A percentile compares a stretch with the other conserved stretches of the same genome.
These are phyloP conservation scores for Puffinus mauretanicus DNA, from an alignment of 2,113 vertebrate genomes.

Conservation along the genomic window DNA sequence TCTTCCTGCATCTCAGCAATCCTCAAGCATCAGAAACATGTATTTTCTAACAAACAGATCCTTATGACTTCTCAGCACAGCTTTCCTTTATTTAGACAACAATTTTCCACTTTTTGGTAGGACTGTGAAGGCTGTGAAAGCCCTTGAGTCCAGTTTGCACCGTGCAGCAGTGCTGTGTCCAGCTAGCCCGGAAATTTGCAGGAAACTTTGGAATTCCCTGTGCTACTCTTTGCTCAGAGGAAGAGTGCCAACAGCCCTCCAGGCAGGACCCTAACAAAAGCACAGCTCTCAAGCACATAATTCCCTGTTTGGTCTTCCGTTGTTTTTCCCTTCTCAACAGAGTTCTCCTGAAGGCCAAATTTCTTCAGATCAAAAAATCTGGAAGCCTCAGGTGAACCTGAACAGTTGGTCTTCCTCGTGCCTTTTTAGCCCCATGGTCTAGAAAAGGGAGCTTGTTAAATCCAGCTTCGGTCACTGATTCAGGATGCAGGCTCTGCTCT, in stretches of 20 bases:
- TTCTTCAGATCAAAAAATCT: neutral
- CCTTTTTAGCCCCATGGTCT: neutral
- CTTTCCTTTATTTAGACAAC: neutral
- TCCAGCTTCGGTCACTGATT: neutral
- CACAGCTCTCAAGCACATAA: neutral
- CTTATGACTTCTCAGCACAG: neutral
- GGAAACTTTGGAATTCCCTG: neutral
- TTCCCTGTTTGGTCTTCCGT: neutral
- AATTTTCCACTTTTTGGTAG: neutral
- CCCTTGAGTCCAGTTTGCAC: neutral
- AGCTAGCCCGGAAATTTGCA: neutral
- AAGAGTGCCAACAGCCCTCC: neutral
- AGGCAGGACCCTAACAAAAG: neutral
- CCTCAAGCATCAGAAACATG: neutral
- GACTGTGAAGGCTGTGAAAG: neutral
- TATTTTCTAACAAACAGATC: neutral
- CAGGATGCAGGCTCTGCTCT: neutral
- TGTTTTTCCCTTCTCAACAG: neutral
- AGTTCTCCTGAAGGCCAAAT: neutral
- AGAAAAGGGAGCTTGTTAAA: neutral
- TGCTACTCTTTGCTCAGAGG: neutral
- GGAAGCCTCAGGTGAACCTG: neutral
- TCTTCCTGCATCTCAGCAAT: neutral
- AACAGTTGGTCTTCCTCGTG: neutral
- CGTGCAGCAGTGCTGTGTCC: rapidly evolving